Conservation (phyloP, 2,113 vertebrate species). For the Sturnus vulgaris region DNA sequence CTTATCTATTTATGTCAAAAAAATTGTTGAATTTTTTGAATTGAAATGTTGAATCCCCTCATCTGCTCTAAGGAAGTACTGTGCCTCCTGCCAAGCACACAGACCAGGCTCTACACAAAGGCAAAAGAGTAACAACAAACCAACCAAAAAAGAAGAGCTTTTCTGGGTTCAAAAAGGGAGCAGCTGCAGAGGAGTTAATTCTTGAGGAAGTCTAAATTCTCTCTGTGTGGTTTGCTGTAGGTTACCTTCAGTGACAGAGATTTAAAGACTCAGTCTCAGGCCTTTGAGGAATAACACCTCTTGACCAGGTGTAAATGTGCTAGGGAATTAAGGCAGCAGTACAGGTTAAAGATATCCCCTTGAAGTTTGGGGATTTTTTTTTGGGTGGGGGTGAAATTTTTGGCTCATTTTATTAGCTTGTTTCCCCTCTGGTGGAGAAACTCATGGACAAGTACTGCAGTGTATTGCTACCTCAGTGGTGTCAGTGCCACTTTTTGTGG, state of each 20-base stretch:
- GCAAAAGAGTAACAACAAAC: neutral
- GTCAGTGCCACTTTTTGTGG: neutral
- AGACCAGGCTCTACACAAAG: neutral
- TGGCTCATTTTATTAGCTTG: neutral
- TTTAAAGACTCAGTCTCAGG: neutral
- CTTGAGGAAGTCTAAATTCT: neutral
- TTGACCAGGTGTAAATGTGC: neutral
- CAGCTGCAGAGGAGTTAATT: neutral
- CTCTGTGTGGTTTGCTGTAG: accelerated
- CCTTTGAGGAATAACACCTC: neutral
- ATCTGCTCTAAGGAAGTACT: neutral
- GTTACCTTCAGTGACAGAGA: neutral
- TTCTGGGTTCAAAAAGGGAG: neutral
- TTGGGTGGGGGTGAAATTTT: neutral
- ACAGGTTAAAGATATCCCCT: neutral
- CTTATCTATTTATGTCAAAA: neutral
- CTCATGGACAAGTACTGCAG: neutral
- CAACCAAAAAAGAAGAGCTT: neutral
- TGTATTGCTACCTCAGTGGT: neutral
- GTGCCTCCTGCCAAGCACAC: neutral
- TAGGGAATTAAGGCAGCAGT: neutral
- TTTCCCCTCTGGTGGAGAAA: neutral
- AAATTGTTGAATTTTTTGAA: neutral
- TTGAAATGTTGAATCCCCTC: neutral
- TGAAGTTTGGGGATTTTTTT: neutral